Base-by-base conservation (phyloP, 2,797 vertebrate species). In the Cichlasoma orientale region DNA sequence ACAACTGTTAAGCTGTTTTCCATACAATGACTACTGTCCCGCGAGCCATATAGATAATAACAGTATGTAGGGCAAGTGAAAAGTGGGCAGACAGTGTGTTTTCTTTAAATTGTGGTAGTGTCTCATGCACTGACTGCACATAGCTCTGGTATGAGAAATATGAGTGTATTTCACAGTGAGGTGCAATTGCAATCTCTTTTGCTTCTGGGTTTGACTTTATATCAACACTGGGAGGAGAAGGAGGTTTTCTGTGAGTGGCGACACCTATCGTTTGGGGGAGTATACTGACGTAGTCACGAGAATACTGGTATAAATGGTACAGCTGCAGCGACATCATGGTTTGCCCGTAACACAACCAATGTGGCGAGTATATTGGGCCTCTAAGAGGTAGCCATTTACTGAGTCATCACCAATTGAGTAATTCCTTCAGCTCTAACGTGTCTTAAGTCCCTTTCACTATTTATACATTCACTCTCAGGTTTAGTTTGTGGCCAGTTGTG, bases 31-130 rank as follows among this genome's bases (percentile, higher is more conserved):
- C 69, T 84, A 74, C 31, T 85, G 44, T 72, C 82, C 69, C 54
- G 59, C 70, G 66, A 78, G 83, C 72, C 41, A 16, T 79, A 56
- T 56, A 82, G 69, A 82, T 87, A 76, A 88, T 88, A 77, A 88
- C 83, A 76, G 80, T 85, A 66, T 88, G 86, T 85, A 85, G 25
- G 38, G 33, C 10, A 1, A 12, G 81, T 71, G 44, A 72, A 80
- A 85, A 82, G 53, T 10, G 12, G 72, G 47, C 10, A 18, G 25
- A 72, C 55, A 11, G 27, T 69, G 12, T 71, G 12, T 71, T 81
- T 27, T 56, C 23, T 70, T 72, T 59, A 23, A 52, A 55, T 23
- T 5, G 6, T 56, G 31, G 18, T 8, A 53, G 56, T 53, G 18
- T 77, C 29, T 63, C 75, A 12, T 33, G 53, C 79, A 16, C 72